Conservation (phyloP, 2,113 vertebrate genomes). For the Ondatra zibethicus region DNA sequence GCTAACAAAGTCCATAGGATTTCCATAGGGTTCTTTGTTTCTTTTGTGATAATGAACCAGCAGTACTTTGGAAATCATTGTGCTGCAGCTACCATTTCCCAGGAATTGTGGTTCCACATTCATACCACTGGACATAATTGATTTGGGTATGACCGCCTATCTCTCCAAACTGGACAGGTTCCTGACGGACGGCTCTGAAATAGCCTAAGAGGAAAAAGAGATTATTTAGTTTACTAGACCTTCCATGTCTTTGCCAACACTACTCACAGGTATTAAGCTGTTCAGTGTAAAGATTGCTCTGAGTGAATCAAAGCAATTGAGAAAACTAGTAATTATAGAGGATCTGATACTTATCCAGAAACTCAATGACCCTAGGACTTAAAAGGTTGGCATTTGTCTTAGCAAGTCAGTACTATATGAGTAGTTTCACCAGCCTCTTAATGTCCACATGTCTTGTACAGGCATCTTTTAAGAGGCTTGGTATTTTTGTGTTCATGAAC, state of each 20-base stretch:
- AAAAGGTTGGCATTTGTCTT: not conserved
- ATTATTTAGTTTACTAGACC: constrained; percentile 37
- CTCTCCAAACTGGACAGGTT: constrained; percentile 96
- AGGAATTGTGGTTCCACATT: constrained; percentile 97
- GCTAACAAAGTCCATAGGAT: constrained; percentile 62
- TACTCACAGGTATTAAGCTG: not conserved
- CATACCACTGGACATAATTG: constrained; percentile 97
- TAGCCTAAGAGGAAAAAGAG: constrained; percentile 88
- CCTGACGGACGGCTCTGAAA: constrained; percentile 95
- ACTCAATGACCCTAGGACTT: not conserved
- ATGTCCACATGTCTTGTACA: not conserved
- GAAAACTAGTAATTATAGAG: not conserved
- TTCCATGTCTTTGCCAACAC: not conserved
- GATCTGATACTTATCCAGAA: not conserved
- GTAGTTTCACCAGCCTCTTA: not conserved
- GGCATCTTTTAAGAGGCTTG: not conserved
- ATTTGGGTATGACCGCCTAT: constrained; percentile 94
- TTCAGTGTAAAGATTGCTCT: constrained; percentile 4
- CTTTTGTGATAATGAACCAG: not conserved
- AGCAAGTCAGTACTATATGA: not conserved
- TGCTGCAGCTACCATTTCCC: constrained; percentile 94
- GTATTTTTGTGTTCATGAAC: not conserved
- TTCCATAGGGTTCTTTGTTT: constrained; percentile 34
- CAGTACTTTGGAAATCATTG: constrained; percentile 50
- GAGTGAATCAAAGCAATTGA: not conserved